Base-by-base conservation (phyloP, 2,113 vertebrate genomes). In the Alligator sinensis region DNA sequence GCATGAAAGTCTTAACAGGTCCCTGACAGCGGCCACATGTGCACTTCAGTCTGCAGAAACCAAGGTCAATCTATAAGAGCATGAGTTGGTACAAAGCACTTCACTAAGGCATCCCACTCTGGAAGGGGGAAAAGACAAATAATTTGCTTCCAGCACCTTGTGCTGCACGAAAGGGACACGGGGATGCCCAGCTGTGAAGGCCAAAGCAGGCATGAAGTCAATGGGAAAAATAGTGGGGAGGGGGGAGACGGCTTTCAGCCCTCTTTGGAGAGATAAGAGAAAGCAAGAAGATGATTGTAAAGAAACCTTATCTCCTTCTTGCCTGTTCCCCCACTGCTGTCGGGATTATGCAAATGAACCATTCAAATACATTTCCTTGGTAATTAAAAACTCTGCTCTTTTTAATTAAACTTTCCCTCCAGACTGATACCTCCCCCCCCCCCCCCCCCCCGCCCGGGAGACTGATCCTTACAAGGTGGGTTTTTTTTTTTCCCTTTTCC, bases 361-460 rank as follows among this genome's bases (percentile, higher is more conserved):
- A 97, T 96, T 97, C 95, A 97, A 97, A 91, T 96, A 92, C 86
- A 95, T 97, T 97, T 97, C 95, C 79, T 88, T 91, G 91, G 95
- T 97, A 97, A 97, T 97, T 97, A 97, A 97, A 97, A 97, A 95
- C 95, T 95, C 94, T 84, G 82, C 93, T 96, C 94, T 97, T 96
- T 97, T 97, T 97, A 97, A 97, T 97, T 97, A 97, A 96, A 96
- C 86, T 97, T 96, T 96, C 96, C 96, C 96, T 97, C 83, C 76
- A 96, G 96, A 91, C 92, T 54, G 54, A 88, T 24, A 5, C 2
- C 47, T 94, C 80, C 47, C 74, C 86, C 10, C 38, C 89, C 90
- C 94, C 86, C 5, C 38, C 54, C 89, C 90, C 93, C 86, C n/a
- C n/a, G n/a, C n/a, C n/a, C 0, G 9, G 92, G 74, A 95, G 96